Percentiles rank a stretch among this genome's conserved stretches.
These are phyloP conservation scores for Anoplolepis gracilipes DNA, from an alignment of 1,140 invertebrate genomes.

Conservation along the genomic window DNA sequence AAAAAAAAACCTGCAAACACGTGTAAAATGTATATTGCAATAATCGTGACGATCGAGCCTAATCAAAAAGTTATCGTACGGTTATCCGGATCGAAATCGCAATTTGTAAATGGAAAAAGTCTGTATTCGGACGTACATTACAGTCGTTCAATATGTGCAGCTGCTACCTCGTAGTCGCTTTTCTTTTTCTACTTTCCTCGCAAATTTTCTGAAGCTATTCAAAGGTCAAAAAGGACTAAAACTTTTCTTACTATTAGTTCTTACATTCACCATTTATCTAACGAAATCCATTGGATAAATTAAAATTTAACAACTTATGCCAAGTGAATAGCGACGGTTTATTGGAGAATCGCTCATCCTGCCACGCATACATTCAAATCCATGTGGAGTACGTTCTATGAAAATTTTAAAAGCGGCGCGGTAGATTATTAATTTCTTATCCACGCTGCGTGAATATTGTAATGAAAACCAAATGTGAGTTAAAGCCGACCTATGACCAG, in stretches of 20 bases:
- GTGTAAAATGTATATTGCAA: neutral
- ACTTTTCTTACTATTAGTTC: neutral
- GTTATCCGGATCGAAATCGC: conserved; percentile 19
- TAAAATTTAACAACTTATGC: conserved; percentile 36
- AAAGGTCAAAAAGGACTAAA: neutral
- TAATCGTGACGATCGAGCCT: neutral
- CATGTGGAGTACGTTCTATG: neutral
- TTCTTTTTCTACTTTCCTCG: neutral
- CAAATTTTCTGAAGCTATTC: neutral
- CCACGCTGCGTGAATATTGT: conserved; percentile 37
- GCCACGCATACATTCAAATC: neutral
- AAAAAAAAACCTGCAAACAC: neutral
- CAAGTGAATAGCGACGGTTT: conserved; percentile 14
- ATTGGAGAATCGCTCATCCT: conserved; percentile 25
- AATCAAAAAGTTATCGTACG: conserved; percentile 10
- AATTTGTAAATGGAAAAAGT: conserved; percentile 16
- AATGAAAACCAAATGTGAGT: conserved; percentile 34
- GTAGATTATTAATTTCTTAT: conserved; percentile 56
- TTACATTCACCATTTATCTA: neutral
- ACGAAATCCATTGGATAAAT: conserved; percentile 34
- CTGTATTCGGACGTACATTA: neutral
- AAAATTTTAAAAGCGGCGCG: conserved; percentile 51
- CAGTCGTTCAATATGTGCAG: conserved; percentile 5
- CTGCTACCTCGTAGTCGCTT: neutral
- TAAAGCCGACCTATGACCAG: conserved; percentile 16